Base-by-base conservation (phyloP, 2,797 vertebrate genomes). In the Echeneis naucrates region DNA sequence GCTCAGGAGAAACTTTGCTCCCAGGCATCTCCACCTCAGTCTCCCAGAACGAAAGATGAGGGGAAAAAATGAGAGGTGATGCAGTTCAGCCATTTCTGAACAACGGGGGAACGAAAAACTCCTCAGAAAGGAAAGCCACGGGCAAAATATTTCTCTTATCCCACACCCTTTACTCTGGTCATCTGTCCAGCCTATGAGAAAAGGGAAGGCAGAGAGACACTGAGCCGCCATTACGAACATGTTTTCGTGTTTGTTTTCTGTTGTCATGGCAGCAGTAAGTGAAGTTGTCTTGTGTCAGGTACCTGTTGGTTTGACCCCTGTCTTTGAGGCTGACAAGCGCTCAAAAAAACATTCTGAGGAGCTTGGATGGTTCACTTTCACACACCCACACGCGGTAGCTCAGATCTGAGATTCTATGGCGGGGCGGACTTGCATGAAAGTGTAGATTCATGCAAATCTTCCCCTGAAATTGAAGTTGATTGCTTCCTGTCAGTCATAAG, bases 291-390 rank as follows among this genome's bases (percentile, higher is more conserved):
- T 77, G 81, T 82, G 70, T 80, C 85, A 85, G 84, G 85, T 84
- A 81, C 67, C 67, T 88, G 86, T 88, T 87, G 84, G 87, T 80
- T 85, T 90, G 87, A 91, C 89, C 87, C 52, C 38, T n/a, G 33
- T 80, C 81, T 89, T 90, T 91, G 74, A 87, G 89, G 83, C 69
- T 75, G 81, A 87, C 80, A 60, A 84, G 80, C 38, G 23, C 77
- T 72, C 5, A 50, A 82, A 80, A 80, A 86, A 85, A 75, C 78
- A 69, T 72, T 75, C 62, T 13, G 69, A 76, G 72, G 75, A 80
- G 83, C 77, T 89, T 79, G 75, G 72, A 82, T 69, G 68, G 70
- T 80, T 90, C 67, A 68, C 40, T 86, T 86, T 83, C 81, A 81
- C 78, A 87, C 87, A 72, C 83, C 52, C 78, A 82, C 81, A 56